Percentiles rank a stretch among this genome's conserved stretches.
phyloP scores from a whole-genome alignment of 1,140 invertebrate genomes.

The honey bee (Apis mellifera) region Amel_HAv3.1 CM009931.2:15468001-15468500 shows the following conservation, averaged over 20 bases:
- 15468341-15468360: conserved; percentile 35
- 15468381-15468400: too few species aligned
- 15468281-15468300: conserved; percentile 68
- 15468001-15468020: too few species aligned
- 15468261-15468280: conserved; percentile 69
- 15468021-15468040: neutral
- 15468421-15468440: conserved; percentile 18
- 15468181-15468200: conserved; percentile 53
- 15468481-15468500: neutral
- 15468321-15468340: conserved; percentile 55
- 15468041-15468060: too few species aligned
- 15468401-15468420: neutral
- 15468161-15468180: conserved; percentile 63
- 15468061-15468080: neutral
- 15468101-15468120: neutral
- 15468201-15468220: conserved; percentile 73
- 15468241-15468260: conserved; percentile 73
- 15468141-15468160: conserved; percentile 47
- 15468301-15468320: conserved; percentile 64
- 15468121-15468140: neutral
- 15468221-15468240: conserved; percentile 77
- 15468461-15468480: conserved; percentile 25
- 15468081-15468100: fast-evolving
- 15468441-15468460: neutral
- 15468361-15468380: neutral